A percentile compares a stretch with the other conserved stretches of the same genome.
Conservation (phyloP, 2,797 vertebrate species). For the Cyclura pinguis region DNA sequence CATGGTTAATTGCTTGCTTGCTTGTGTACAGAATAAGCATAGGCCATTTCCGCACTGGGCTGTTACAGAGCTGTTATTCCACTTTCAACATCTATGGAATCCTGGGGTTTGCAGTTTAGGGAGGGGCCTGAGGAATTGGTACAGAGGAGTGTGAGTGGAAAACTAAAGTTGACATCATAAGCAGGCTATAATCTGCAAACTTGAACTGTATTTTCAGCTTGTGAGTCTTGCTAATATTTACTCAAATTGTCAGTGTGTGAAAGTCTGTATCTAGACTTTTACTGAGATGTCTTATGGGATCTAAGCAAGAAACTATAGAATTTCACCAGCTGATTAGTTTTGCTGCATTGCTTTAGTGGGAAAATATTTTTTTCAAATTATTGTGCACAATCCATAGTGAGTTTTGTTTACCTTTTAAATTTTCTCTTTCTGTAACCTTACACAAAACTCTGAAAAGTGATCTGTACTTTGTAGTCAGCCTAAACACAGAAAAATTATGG, state of each 20-base stretch:
- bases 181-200: background rate
- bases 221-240: background rate
- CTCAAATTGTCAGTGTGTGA: too few species aligned
- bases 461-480: background rate
- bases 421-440: fast-evolving
- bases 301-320: background rate
- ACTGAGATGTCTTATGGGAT: background rate
- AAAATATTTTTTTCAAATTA: background rate
- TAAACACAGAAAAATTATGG: background rate
- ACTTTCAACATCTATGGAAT: too few species aligned
- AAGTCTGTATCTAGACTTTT: background rate
- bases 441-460: background rate
- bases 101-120: too few species aligned
- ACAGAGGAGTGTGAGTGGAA: background rate
- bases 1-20: background rate
- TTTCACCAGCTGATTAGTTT: background rate
- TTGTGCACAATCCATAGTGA: background rate
- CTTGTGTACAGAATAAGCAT: background rate
- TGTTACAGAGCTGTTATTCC: too few species aligned
- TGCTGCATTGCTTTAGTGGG: background rate
- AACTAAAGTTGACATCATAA: background rate
- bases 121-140: too few species aligned
- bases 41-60: background rate
- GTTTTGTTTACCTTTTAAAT: background rate
- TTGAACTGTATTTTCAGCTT: background rate